Percentiles rank a stretch among this genome's conserved stretches.
phyloP scores from a whole-genome alignment of 1,140 invertebrate genomes.

The Micrasema minimum region DNA sequence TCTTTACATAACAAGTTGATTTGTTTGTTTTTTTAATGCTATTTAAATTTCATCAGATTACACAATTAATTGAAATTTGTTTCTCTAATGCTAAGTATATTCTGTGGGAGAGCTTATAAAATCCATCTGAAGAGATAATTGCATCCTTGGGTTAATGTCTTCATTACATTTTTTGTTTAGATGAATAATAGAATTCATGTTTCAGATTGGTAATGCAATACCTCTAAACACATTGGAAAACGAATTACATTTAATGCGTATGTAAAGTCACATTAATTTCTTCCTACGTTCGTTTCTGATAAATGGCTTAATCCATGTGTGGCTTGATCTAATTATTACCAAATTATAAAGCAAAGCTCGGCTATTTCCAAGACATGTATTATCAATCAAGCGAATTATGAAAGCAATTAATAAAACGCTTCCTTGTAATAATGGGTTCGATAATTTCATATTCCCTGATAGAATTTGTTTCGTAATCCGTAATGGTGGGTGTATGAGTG shows the following conservation, averaged over 20 bases:
- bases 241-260: slow-evolving; percentile 17
- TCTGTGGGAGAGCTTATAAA: too few species aligned
- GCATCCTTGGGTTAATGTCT: slow-evolving; percentile 26
- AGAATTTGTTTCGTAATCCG: too few species aligned
- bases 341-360: slow-evolving; percentile 4
- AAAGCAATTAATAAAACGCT: slow-evolving; percentile 22
- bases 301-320: slow-evolving; percentile 23
- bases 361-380: background rate
- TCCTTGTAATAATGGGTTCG: slow-evolving; percentile 17
- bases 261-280: slow-evolving; percentile 20
- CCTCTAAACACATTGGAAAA: slow-evolving; percentile 1
- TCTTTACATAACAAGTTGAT: too few species aligned
- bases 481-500: too few species aligned
- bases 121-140: background rate
- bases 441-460: too few species aligned
- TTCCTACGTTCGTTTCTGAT: slow-evolving; percentile 21
- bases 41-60: too few species aligned
- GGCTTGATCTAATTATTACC: slow-evolving; percentile 31
- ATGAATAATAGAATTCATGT: slow-evolving; percentile 5
- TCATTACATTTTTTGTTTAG: slow-evolving; percentile 23
- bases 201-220: background rate
- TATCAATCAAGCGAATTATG: slow-evolving; percentile 24
- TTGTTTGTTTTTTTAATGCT: too few species aligned
- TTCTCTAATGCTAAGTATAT: too few species aligned
- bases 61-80: too few species aligned